phyloP scores from a whole-genome alignment of 2,113 vertebrate species.

The Callipepla californica region DNA sequence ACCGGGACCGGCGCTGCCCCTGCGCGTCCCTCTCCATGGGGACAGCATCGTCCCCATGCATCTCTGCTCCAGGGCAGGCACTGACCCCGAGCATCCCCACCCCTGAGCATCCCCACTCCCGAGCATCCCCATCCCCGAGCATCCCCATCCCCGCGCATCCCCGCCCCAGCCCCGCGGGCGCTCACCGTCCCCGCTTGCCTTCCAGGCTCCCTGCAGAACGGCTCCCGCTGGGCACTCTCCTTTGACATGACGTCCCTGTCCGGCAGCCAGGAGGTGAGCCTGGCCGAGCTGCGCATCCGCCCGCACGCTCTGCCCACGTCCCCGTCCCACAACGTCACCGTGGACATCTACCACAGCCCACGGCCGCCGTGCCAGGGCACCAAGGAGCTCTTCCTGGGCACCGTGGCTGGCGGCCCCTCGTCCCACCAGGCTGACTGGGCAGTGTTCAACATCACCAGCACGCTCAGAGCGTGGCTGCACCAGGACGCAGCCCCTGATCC shows the following conservation, averaged over 20 bases:
- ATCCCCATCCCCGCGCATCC: too few relatives aligned
- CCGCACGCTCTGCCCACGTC: slow-evolving; percentile 66
- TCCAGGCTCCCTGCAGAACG: slow-evolving; percentile 80
- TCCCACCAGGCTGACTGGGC: slow-evolving; percentile 79
- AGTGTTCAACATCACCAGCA: slow-evolving; percentile 83
- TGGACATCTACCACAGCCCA: slow-evolving; percentile 85
- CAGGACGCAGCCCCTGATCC: background rate
- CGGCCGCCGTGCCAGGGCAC: slow-evolving; percentile 37
- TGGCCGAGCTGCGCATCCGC: slow-evolving; percentile 83
- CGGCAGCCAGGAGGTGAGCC: slow-evolving; percentile 77
- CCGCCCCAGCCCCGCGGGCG: too few relatives aligned
- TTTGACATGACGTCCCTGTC: slow-evolving; percentile 90
- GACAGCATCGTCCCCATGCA: background rate
- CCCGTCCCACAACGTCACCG: slow-evolving; percentile 28
- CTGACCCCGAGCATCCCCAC: background rate
- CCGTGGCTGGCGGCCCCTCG: slow-evolving; percentile 52
- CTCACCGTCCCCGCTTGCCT: background rate
- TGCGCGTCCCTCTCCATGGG: background rate
- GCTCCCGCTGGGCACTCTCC: slow-evolving; percentile 80
- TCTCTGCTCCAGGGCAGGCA: background rate
- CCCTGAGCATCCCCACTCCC: background rate
- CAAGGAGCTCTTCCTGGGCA: slow-evolving; percentile 81
- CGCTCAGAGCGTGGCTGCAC: slow-evolving; percentile 83
- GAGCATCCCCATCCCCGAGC: too few relatives aligned
- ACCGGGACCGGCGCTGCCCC: background rate